Percentiles rank a stretch among this genome's conserved stretches.
Evolutionary conservation across 64 coral and sea anemone genomes (phyloP).

Genomic region (Porites australiensis): DNA sequence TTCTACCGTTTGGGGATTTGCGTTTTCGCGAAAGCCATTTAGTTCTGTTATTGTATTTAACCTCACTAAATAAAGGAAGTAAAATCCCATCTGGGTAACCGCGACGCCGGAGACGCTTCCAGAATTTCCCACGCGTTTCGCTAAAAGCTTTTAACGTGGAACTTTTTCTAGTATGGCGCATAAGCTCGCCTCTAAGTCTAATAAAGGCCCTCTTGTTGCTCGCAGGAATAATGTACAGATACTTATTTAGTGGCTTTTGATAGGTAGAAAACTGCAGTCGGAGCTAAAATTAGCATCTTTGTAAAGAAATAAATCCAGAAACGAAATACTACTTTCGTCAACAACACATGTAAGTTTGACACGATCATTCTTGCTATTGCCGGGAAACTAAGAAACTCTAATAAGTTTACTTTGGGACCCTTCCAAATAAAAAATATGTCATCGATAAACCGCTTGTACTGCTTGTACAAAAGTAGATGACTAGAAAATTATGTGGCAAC

Average conservation of each 20-base stretch:
- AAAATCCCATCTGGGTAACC: conserved; percentile 45
- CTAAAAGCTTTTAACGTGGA: neutral
- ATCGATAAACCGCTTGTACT: too few relatives aligned
- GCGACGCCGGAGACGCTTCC: conserved; percentile 36
- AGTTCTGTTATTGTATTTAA: conserved; percentile 36
- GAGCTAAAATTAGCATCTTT: conserved; percentile 30
- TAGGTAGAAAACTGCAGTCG: conserved; percentile 51
- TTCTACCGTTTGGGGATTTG: neutral
- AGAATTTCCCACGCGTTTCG: conserved; percentile 26
- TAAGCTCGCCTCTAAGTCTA: neutral
- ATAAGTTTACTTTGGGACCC: too few relatives aligned
- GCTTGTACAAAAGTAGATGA: too few relatives aligned
- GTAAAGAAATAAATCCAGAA: conserved; percentile 65
- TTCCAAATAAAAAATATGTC: too few relatives aligned
- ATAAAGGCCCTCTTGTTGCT: conserved; percentile 27
- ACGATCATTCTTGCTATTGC: conserved; percentile 52
- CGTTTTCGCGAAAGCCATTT: conserved; percentile 31
- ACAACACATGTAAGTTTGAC: conserved; percentile 53
- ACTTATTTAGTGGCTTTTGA: conserved; percentile 67
- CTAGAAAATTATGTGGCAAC: too few relatives aligned
- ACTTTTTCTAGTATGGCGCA: conserved; percentile 32
- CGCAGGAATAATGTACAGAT: conserved; percentile 18
- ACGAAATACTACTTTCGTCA: conserved; percentile 45
- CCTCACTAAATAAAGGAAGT: conserved; percentile 33
- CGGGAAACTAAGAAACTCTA: too few relatives aligned